Conservation (phyloP, 2,113 vertebrate species). For the Dasypus novemcinctus region DNA sequence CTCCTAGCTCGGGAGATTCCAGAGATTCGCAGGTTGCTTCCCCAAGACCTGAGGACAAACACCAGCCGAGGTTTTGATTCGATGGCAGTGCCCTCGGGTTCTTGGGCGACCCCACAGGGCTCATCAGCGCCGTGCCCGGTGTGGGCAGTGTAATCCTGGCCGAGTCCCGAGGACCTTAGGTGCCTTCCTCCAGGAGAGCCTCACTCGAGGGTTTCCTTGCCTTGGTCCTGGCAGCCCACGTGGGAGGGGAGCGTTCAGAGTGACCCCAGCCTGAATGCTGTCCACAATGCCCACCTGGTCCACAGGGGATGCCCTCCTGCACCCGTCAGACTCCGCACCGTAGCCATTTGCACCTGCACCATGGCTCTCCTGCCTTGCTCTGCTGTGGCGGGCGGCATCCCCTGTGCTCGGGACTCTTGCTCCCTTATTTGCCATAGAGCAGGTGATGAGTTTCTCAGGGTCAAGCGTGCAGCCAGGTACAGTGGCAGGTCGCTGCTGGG, state of each 20-base stretch:
- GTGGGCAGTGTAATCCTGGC: neutral
- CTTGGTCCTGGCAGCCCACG: neutral
- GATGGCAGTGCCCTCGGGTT: neutral
- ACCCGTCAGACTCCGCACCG: neutral
- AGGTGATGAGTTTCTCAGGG: neutral
- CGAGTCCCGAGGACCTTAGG: neutral
- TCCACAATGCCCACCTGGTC: neutral
- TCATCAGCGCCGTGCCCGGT: neutral
- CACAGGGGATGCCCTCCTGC: neutral
- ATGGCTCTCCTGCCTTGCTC: neutral
- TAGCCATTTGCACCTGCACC: neutral
- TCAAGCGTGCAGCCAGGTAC: neutral
- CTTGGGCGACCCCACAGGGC: neutral
- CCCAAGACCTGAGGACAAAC: too few relatives aligned
- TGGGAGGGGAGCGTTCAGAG: neutral
- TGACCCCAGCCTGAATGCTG: neutral
- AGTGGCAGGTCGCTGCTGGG: neutral
- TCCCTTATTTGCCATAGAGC: neutral
- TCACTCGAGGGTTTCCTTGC: neutral
- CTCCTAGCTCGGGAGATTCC: too few relatives aligned
- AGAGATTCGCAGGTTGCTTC: too few relatives aligned
- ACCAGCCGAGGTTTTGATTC: too few relatives aligned
- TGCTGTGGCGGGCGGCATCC: neutral
- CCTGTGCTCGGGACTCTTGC: neutral
- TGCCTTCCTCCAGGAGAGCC: neutral